These are phyloP conservation scores for Drosophila recens DNA, from an alignment of 2,888 invertebrate genomes.

Conservation along the genomic window DNA sequence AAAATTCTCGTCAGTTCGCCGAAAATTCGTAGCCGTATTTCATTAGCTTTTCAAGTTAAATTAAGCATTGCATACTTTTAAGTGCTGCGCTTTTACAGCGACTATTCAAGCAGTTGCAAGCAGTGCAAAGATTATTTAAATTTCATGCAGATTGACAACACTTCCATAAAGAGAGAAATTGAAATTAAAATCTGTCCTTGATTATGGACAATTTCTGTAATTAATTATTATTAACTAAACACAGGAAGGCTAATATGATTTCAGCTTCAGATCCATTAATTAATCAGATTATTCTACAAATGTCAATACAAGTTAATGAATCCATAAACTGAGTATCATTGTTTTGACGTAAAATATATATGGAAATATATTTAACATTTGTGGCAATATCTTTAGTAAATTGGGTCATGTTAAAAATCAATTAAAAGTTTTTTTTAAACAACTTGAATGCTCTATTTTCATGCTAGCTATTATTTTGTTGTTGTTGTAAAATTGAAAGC, in stretches of 20 bases:
- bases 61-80: constrained; percentile 58
- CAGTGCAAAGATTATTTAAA: constrained; percentile 5
- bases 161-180: not conserved
- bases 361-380: not conserved
- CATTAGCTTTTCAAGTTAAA: constrained; percentile 48
- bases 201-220: not conserved
- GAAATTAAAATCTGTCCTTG: not conserved
- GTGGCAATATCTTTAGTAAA: too few species aligned
- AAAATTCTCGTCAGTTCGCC: constrained; percentile 49
- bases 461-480: too few species aligned
- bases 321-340: not conserved
- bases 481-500: not conserved
- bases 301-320: not conserved
- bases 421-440: too few species aligned
- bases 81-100: constrained; percentile 12
- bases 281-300: not conserved
- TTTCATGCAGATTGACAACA: not conserved
- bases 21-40: constrained; percentile 41
- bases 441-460: not conserved
- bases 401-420: not conserved
- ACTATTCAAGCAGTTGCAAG: constrained; percentile 39
- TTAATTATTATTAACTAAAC: not conserved
- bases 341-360: not conserved
- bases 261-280: not conserved
- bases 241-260: not conserved